Base-by-base conservation (phyloP, 2,888 invertebrate species). In the Cyaniris semiargus region DNA sequence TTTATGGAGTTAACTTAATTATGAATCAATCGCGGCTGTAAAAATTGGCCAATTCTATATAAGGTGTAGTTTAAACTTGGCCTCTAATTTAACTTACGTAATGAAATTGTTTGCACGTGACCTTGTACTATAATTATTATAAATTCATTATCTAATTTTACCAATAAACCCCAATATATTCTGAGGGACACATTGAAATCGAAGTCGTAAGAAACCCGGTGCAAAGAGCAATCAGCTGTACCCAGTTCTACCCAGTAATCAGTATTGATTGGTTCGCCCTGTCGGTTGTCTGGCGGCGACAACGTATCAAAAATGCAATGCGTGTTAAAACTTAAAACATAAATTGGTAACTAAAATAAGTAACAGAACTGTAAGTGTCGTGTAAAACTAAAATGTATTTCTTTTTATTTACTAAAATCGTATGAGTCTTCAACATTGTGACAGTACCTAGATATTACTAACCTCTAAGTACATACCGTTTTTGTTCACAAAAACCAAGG, bases 61-160 rank as follows among this genome's bases (percentile, higher is more conserved):
- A 23, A 27, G 48, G 18, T 18, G 15, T 53, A 74, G 27, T 76
- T 18, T 27, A 74, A 70, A 56, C 60, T 60, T 77, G 56, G 71
- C 66, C 56, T 78, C 77, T 79, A 80, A 80, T 85, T 86, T 86
- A 81, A 87, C 93, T 93, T 94, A 94, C 93, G 93, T 94, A 90
- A 89, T 88, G 87, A 85, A 89, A 91, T 89, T 87, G 88, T 87
- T 89, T 88, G 89, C 92, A 92, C 91, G 92, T 93, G 93, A 93
- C 93, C 93, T 93, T 94, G 92, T 82, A 83, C 90, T 82, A 89
- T 86, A 79, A 34, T 79, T 76, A 78, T 77, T 76, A 77, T 77
- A 76, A 70, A 71, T 58, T 38, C 56, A 56, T 44, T 76, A 75
- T 75, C 66, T 48, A 75, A 70, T 75, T 75, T 75, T 70, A 18